These are phyloP conservation scores for Blennius ocellaris DNA, from an alignment of 2,113 vertebrate species.

Conservation along the genomic window DNA sequence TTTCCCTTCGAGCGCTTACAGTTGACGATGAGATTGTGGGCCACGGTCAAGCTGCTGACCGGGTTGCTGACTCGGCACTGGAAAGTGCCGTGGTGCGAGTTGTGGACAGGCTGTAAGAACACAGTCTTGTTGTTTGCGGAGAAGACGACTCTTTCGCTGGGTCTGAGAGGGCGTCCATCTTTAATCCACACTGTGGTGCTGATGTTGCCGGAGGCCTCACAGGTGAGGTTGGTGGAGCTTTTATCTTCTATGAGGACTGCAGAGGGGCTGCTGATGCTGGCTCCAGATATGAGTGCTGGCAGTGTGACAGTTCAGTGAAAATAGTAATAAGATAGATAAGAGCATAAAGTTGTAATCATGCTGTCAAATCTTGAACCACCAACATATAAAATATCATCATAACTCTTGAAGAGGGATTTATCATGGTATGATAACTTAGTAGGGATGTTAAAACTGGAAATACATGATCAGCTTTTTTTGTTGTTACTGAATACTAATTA, in stretches of 20 bases:
- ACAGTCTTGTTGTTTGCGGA: slow-evolving; percentile 58
- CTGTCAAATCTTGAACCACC: too few relatives aligned
- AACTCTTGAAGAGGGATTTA: too few relatives aligned
- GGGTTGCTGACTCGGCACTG: slow-evolving; percentile 75
- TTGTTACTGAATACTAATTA: too few relatives aligned
- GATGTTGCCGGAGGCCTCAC: slow-evolving; percentile 63
- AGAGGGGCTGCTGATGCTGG: slow-evolving; percentile 50
- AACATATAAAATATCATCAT: too few relatives aligned
- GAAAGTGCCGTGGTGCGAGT: slow-evolving; percentile 61
- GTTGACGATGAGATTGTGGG: slow-evolving; percentile 68
- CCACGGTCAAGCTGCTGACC: slow-evolving; percentile 36
- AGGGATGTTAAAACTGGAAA: too few relatives aligned
- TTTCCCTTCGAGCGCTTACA: slow-evolving; percentile 59
- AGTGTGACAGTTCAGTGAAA: neutral
- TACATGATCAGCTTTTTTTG: too few relatives aligned
- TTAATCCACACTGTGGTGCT: slow-evolving; percentile 68
- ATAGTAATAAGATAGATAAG: neutral
- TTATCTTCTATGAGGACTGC: slow-evolving; percentile 60
- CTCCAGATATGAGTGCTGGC: slow-evolving; percentile 54
- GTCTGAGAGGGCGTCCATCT: slow-evolving; percentile 36
- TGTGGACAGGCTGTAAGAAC: slow-evolving; percentile 53
- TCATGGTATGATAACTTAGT: too few relatives aligned
- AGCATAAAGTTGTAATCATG: neutral
- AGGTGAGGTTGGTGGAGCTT: slow-evolving; percentile 68
- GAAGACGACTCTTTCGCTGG: slow-evolving; percentile 51